Evolutionary conservation across 1,140 invertebrate genomes (phyloP), one percentile per base, ranked within the genome.

Genomic region (Chionoecetes opilio): DNA sequence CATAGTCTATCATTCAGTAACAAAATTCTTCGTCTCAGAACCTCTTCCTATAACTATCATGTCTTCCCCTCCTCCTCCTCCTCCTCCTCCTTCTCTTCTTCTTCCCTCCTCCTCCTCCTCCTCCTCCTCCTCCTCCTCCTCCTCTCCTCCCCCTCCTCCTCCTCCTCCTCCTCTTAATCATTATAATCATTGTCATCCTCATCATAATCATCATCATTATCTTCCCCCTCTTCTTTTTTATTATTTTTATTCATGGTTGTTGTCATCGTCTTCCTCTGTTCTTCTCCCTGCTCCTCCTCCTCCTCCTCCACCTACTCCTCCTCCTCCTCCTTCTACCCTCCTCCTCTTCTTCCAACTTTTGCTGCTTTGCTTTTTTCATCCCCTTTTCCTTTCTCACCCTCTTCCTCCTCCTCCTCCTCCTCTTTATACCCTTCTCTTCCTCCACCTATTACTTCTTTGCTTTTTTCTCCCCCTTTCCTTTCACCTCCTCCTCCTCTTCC

Each of bases 321-420:
- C 41, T 46, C 41, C 41, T 46, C 41, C 41, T 46, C 41, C 41
- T 46, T 14, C 41, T 75, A 6, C 53, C 63, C 63, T 75, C 63
- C 63, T 75, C 63, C 63, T 75, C 63, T 26, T 75, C 63, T 26
- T 75, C 63, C n/a, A 6, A 11, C n/a, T 75, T 26, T 26, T 75
- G 21, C 63, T 75, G 21, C 63, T 75, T 21, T 26, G 6, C 21
- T 75, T 75, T 2, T 21, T 75, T 21, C 63, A 26, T 26, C 63
- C 6, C 21, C 21, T 26, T 21, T 17, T 75, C n/a, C 63, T 75
- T 75, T 75, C 41, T 75, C 53, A 6, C 26, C 63, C 63, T 75
- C 63, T 26, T 75, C 63, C 63, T 75, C 63, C 63, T 75, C 63
- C 63, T 75, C 63, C n/a, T n/a, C 21, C n/a, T 75, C 63, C 63